Conservation (phyloP, 2,888 invertebrate species). For the Harpalus rufipes region DNA sequence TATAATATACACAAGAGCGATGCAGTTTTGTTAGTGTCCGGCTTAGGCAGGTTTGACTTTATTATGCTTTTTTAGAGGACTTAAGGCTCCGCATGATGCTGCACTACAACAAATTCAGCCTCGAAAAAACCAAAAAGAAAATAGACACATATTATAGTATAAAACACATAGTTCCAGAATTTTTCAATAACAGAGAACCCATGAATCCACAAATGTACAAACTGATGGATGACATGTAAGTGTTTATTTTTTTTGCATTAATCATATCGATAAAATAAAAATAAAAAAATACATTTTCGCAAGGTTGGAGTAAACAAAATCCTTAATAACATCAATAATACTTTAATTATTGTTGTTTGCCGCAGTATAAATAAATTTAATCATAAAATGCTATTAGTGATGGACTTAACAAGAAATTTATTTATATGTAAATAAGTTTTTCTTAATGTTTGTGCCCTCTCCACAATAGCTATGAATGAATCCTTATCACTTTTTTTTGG, state of each 20-base stretch:
- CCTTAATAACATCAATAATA: not conserved
- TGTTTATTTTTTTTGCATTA: slow-evolving; percentile 7
- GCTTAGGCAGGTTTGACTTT: no score
- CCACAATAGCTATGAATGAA: no score
- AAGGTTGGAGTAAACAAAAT: not conserved
- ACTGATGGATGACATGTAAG: slow-evolving; percentile 59
- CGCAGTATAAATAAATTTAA: not conserved
- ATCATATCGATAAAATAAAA: no score
- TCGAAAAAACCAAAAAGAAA: slow-evolving; percentile 64
- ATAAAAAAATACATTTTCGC: not conserved
- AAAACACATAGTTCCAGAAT: slow-evolving; percentile 49
- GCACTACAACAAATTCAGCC: slow-evolving; percentile 60
- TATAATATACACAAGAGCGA: no score
- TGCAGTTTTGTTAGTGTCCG: no score
- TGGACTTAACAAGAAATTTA: not conserved
- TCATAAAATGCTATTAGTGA: not conserved
- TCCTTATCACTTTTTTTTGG: no score
- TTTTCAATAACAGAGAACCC: slow-evolving; percentile 54
- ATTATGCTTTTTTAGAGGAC: slow-evolving; percentile 57
- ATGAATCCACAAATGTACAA: slow-evolving; percentile 47
- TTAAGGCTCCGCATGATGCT: slow-evolving; percentile 56
- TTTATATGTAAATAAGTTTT: no score
- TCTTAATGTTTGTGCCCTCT: no score
- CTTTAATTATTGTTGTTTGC: slow-evolving; percentile 7
- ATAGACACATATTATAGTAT: slow-evolving; percentile 63